Evolutionary conservation across 1,140 invertebrate genomes (phyloP).

Genomic region (Micrasema minimum): DNA sequence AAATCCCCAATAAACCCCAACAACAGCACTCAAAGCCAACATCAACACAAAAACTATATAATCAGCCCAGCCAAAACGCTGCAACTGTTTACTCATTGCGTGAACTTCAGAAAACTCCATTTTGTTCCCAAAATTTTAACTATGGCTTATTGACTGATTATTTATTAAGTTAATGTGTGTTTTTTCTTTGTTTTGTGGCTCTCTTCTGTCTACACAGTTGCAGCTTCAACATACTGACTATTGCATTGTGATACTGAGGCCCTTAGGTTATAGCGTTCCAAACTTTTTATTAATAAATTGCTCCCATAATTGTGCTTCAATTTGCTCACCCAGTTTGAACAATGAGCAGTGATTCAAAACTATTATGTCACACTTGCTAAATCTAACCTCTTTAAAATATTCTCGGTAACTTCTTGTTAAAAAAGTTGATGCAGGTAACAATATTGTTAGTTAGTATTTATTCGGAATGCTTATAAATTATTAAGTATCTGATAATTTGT

Average conservation of each 20-base stretch:
- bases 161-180: not conserved
- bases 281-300: slow-evolving; percentile 53
- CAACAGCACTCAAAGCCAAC: slow-evolving; percentile 74
- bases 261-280: slow-evolving; percentile 50
- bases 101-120: slow-evolving; percentile 42
- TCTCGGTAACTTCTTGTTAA: too few relatives aligned
- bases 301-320: slow-evolving; percentile 35
- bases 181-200: not conserved
- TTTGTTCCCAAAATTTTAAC: not conserved
- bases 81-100: slow-evolving; percentile 58
- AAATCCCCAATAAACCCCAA: slow-evolving; percentile 78
- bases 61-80: slow-evolving; percentile 73
- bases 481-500: too few relatives aligned
- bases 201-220: slow-evolving; percentile 20
- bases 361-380: too few relatives aligned
- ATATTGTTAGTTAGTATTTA: too few relatives aligned
- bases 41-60: slow-evolving; percentile 78
- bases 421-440: too few relatives aligned
- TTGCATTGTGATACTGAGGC: slow-evolving; percentile 45
- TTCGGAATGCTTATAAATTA: too few relatives aligned
- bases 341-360: too few relatives aligned
- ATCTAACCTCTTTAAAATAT: too few relatives aligned
- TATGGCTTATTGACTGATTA: not conserved
- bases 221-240: slow-evolving; percentile 26
- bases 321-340: slow-evolving; percentile 29